These are phyloP conservation scores for Sinocyclocheilus rhinocerous DNA, from an alignment of 2,113 vertebrate genomes.

Conservation along the genomic window DNA sequence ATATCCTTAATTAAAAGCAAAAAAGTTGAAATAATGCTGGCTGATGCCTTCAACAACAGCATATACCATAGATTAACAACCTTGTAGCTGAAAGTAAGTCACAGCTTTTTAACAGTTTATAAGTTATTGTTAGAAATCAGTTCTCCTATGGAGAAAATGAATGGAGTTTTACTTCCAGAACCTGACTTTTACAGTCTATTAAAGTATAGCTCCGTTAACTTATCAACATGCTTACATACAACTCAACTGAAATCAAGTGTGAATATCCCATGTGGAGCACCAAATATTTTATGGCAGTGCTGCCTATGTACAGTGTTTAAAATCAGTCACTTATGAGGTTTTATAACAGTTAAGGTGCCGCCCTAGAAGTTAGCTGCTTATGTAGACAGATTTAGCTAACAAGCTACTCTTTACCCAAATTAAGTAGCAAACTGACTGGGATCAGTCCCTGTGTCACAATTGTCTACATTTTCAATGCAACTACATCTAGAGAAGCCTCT, in stretches of 20 bases:
- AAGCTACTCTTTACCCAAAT: not conserved
- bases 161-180: too few relatives aligned
- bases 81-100: too few relatives aligned
- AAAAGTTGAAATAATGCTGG: not conserved
- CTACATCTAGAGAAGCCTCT: not conserved
- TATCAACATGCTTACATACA: not conserved
- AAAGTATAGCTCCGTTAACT: too few relatives aligned
- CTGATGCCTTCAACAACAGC: not conserved
- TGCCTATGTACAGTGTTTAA: not conserved
- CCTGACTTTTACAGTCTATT: too few relatives aligned
- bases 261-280: too few relatives aligned
- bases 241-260: not conserved
- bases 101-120: not conserved
- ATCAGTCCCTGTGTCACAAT: not conserved
- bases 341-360: not conserved
- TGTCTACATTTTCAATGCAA: not conserved
- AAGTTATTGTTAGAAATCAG: not conserved
- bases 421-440: not conserved
- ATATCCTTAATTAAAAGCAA: too few relatives aligned
- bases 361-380: not conserved
- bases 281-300: not conserved
- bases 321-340: not conserved
- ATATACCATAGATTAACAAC: not conserved
- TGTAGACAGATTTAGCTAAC: not conserved
- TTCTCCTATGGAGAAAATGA: too few relatives aligned